A percentile compares a stretch with the other conserved stretches of the same genome.
Conservation (phyloP, 2,113 vertebrate genomes). For the Labeo catla region DNA sequence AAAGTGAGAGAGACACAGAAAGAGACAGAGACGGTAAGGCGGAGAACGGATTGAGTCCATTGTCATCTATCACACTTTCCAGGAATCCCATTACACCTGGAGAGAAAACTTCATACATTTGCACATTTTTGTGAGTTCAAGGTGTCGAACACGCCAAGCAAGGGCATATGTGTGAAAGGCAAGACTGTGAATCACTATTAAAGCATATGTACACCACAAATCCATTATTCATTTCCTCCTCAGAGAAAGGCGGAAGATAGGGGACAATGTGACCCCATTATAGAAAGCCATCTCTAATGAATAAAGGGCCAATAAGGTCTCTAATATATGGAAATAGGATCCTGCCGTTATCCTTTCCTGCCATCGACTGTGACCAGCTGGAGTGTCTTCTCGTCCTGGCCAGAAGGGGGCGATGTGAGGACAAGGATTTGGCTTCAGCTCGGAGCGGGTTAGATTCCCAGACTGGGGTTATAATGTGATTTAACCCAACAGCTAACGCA, state of each 20-base stretch:
- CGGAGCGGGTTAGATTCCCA: background rate
- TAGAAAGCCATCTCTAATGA: slow-evolving; percentile 50
- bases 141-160: background rate
- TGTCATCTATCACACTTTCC: slow-evolving; percentile 41
- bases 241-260: slow-evolving; percentile 33
- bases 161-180: slow-evolving; percentile 43
- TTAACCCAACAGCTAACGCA: slow-evolving; percentile 29
- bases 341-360: slow-evolving; percentile 32
- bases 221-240: slow-evolving; percentile 57
- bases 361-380: slow-evolving; percentile 11
- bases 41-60: slow-evolving; percentile 12
- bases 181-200: slow-evolving; percentile 45
- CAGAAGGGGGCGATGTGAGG: slow-evolving; percentile 55
- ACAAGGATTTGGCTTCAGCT: slow-evolving; percentile 18
- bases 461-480: slow-evolving; percentile 26
- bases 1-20: slow-evolving; percentile 18
- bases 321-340: slow-evolving; percentile 52
- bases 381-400: slow-evolving; percentile 30
- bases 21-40: background rate
- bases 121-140: slow-evolving; percentile 29
- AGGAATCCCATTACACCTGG: slow-evolving; percentile 38
- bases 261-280: slow-evolving; percentile 50
- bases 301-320: slow-evolving; percentile 48
- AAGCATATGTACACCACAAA: slow-evolving; percentile 43
- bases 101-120: slow-evolving; percentile 45